phyloP scores from a whole-genome alignment of 2,888 invertebrate genomes.

The Girardia tigrina region DNA sequence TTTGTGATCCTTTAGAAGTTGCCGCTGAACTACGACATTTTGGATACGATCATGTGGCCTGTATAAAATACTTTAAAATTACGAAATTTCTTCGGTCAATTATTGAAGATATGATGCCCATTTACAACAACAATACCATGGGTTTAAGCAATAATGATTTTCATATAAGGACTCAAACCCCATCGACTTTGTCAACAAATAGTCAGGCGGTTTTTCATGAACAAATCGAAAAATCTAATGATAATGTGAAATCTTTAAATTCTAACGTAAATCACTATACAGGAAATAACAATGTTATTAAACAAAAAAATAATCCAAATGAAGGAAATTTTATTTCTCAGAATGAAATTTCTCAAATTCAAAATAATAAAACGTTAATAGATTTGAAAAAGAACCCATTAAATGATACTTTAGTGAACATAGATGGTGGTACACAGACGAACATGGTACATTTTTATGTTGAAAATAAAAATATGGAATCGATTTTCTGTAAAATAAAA shows the following conservation, averaged over 20 bases:
- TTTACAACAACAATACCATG: neutral
- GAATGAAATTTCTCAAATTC: neutral
- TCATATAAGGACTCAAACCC: neutral
- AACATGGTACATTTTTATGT: neutral
- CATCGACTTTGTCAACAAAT: neutral
- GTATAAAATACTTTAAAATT: conserved; percentile 10
- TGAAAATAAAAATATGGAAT: neutral
- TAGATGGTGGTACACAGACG: neutral
- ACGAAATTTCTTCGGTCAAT: neutral
- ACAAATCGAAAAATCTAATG: neutral
- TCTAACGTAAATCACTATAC: neutral
- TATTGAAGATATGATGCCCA: neutral
- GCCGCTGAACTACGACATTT: neutral
- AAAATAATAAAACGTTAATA: neutral
- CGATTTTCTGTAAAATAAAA: neutral
- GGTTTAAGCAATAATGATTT: neutral
- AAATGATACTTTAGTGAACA: neutral
- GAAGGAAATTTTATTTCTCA: neutral
- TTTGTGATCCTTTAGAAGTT: conserved; percentile 17
- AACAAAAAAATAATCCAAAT: neutral
- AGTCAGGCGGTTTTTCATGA: neutral
- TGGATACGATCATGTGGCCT: neutral
- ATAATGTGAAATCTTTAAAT: neutral
- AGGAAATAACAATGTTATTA: neutral
- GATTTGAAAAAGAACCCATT: no score